These are phyloP conservation scores for Petrolisthes cinctipes DNA, from an alignment of 2,888 invertebrate genomes.

Conservation along the genomic window DNA sequence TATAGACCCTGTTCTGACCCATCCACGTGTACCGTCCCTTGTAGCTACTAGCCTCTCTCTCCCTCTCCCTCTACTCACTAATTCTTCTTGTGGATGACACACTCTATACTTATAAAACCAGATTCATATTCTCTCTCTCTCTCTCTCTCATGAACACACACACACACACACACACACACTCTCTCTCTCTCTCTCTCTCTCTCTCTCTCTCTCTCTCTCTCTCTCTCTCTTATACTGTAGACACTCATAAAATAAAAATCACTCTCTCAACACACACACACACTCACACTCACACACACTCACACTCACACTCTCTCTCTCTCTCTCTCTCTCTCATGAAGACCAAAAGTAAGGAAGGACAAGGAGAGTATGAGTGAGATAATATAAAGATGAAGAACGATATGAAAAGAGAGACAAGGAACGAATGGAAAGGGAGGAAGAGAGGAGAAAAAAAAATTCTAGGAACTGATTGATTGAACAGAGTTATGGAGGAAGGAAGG, in stretches of 20 bases:
- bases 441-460: not conserved
- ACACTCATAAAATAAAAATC: too few species aligned
- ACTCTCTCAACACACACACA: not conserved
- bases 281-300: not conserved
- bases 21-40: too few species aligned
- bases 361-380: not conserved
- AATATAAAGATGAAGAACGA: not conserved
- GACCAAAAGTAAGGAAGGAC: not conserved
- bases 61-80: too few species aligned
- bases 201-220: conserved; percentile 25
- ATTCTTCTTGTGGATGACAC: too few species aligned
- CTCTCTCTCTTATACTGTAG: too few species aligned
- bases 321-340: conserved; percentile 1
- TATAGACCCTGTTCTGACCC: too few species aligned
- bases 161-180: conserved; percentile 22
- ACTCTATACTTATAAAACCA: not conserved
- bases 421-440: not conserved
- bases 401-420: not conserved
- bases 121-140: not conserved
- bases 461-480: not conserved
- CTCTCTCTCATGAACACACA: not conserved
- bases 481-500: not conserved
- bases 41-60: too few species aligned
- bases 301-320: not conserved
- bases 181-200: not conserved